Conservation (phyloP, 2,888 invertebrate genomes). For the Liodrosophila aerea region DNA sequence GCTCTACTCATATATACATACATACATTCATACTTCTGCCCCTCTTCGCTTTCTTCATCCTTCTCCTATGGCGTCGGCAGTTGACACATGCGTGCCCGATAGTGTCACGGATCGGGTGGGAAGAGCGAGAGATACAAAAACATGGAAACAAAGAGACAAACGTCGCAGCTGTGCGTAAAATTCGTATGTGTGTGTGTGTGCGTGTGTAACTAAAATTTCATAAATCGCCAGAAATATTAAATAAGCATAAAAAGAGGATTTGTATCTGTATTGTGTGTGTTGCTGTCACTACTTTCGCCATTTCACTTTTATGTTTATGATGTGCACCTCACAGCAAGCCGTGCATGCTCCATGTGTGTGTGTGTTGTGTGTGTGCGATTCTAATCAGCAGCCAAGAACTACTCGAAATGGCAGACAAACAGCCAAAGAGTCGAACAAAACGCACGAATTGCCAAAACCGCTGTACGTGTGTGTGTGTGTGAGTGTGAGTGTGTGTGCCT, state of each 20-base stretch:
- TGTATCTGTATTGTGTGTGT: conserved; percentile 30
- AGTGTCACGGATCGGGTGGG: conserved; percentile 47
- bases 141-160: conserved; percentile 17
- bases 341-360: conserved; percentile 4
- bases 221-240: conserved; percentile 69
- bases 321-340: conserved; percentile 43
- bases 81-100: conserved; percentile 72
- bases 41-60: background rate
- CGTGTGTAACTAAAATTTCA: conserved; percentile 64
- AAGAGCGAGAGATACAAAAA: background rate
- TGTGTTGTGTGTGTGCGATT: conserved; percentile 55
- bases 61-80: conserved; percentile 44
- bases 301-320: conserved; percentile 61
- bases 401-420: conserved; percentile 47
- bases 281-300: conserved; percentile 48
- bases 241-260: conserved; percentile 67
- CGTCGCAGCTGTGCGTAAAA: conserved; percentile 44
- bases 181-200: conserved; percentile 25
- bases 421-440: conserved; percentile 38
- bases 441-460: conserved; percentile 42
- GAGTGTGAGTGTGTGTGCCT: conserved; percentile 17
- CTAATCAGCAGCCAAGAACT: conserved; percentile 65
- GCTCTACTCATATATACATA: background rate
- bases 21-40: background rate
- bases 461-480: conserved; percentile 15